Evolutionary conservation across 2,888 invertebrate species (phyloP).

Genomic region (Xylota sylvarum): DNA sequence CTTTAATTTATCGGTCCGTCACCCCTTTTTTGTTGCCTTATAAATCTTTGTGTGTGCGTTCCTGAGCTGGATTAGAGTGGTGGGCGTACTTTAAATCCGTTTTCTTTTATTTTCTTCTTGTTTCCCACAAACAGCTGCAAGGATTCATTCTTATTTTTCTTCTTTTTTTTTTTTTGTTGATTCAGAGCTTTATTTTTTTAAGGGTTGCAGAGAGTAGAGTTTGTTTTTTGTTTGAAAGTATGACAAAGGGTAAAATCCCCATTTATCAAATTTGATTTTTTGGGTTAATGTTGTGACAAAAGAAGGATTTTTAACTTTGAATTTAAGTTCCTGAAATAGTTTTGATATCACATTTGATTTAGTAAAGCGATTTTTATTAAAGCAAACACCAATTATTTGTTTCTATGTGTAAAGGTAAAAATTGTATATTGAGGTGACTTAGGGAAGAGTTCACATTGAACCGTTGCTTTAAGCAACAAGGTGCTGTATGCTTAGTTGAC

Average conservation of each 20-base stretch:
- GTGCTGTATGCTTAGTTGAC: too few species aligned
- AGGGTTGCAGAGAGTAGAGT: not conserved
- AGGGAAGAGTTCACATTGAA: too few species aligned
- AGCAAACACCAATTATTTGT: too few species aligned
- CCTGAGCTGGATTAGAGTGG: conserved; percentile 66
- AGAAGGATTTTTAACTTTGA: not conserved
- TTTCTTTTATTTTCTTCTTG: conserved; percentile 66
- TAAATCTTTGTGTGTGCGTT: conserved; percentile 59
- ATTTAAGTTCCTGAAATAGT: not conserved
- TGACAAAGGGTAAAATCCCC: conserved; percentile 54
- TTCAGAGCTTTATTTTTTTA: conserved; percentile 33
- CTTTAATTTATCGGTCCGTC: conserved; percentile 76
- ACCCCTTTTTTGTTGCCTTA: conserved; percentile 73
- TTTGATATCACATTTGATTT: too few species aligned
- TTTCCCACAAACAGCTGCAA: conserved; percentile 38
- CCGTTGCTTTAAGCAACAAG: too few species aligned
- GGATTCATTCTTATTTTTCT: conserved; percentile 34
- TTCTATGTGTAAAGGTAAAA: too few species aligned
- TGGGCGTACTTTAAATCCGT: conserved; percentile 58
- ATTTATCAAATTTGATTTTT: conserved; percentile 64
- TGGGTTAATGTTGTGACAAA: conserved; percentile 32
- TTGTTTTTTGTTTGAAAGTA: conserved; percentile 35
- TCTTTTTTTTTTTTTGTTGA: conserved; percentile 34
- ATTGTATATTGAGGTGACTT: too few species aligned
- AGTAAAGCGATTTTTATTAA: too few species aligned